These are phyloP conservation scores for Microcebus griseorufus DNA, from an alignment of 2,113 vertebrate species.

Conservation along the genomic window DNA sequence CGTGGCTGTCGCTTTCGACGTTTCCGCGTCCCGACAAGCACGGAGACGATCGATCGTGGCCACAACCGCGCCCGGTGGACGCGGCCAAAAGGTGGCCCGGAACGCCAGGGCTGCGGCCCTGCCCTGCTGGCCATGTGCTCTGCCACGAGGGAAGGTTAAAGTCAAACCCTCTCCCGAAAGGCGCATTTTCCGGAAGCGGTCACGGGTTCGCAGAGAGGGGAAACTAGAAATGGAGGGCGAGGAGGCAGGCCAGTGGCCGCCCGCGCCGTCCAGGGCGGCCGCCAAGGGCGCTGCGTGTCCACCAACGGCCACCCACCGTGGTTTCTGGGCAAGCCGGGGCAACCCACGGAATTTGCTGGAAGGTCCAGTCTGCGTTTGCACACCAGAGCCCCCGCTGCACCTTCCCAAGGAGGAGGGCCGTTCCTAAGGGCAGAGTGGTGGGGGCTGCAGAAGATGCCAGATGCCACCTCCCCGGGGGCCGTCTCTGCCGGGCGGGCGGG, in stretches of 20 bases:
- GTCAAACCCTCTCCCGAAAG: conserved; percentile 38
- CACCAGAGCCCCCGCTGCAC: background rate
- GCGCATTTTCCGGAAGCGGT: background rate
- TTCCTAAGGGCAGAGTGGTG: background rate
- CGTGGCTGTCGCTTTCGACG: conserved; percentile 38
- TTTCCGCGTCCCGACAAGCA: conserved; percentile 57
- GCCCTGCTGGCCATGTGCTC: conserved; percentile 38
- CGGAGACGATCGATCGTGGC: background rate
- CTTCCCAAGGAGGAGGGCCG: background rate
- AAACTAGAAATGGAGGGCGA: background rate
- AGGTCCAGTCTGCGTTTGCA: conserved; percentile 43
- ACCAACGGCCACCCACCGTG: background rate
- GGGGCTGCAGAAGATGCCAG: background rate
- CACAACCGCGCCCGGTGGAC: background rate
- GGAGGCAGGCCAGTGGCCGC: background rate
- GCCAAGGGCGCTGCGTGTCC: background rate
- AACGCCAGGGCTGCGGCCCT: conserved; percentile 7
- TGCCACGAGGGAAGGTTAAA: background rate
- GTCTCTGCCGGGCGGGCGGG: background rate
- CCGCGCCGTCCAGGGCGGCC: accelerated
- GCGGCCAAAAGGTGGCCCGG: background rate
- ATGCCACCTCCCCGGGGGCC: accelerated
- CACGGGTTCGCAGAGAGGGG: conserved; percentile 9
- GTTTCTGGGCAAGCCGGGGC: background rate
- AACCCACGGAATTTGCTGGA: conserved; percentile 37